Base-by-base conservation (phyloP, 2,113 vertebrate species). In the Hippocampus comes region DNA sequence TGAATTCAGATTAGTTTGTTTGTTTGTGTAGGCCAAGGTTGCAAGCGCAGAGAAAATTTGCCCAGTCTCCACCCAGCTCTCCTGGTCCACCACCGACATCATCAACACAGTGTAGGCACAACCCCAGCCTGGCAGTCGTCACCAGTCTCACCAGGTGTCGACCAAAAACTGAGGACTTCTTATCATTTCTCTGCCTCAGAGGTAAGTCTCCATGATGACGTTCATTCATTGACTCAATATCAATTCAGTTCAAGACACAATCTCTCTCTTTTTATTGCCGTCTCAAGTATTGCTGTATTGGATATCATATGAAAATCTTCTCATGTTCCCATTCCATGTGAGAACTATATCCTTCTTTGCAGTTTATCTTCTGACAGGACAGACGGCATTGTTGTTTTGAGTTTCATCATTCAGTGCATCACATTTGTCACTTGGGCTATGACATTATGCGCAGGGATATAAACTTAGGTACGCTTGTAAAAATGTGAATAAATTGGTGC, bases 151-250 rank as follows among this genome's bases (percentile, higher is more conserved):
- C 75, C 23, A 61, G 83, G 67, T 74, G 75, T 23, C 77, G 64
- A 42, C 84, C 86, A 10, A 88, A 88, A 74, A 88, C 86, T 0
- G 86, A 88, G 49, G 86, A 88, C 70, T 88, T 88, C 78, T 18
- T 88, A 70, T 86, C 86, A n/a, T 88, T 88, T 27, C 86, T 88
- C 41, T 88, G 86, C 63, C 70, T 88, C 63, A 88, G 86, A 83
- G 86, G 86, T 88, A 63, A 67, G 7, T 21, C 53, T 38, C 12
- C 23, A 6, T 51, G 48, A 49, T 15, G 48, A 49, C 17, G 23
- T 55, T 23, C 9, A 23, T 23, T 48, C 46, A 48, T 3, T 48
- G 46, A 17, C 46, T 14, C 46, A 53, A 53, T 18, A 5, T 53
- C 17, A 53, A 53, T 53, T 20, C 18, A 53, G 6, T 49, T 38